Base-by-base conservation (phyloP, 1,140 invertebrate species). In the Drosophila nannoptera region DNA sequence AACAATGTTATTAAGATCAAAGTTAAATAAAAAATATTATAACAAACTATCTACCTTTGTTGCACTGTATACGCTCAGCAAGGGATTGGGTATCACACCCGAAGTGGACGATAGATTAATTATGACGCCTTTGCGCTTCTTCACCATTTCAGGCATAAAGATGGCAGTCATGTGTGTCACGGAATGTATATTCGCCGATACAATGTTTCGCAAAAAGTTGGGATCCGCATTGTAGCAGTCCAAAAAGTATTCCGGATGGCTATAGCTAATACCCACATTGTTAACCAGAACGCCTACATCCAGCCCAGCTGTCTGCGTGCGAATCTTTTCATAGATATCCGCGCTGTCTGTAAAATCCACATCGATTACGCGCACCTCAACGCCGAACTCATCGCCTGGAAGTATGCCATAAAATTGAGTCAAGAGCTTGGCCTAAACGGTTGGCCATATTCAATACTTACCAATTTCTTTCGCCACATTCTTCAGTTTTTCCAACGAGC, bases 251-350 rank as follows among this genome's bases (percentile, higher is more conserved):
- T 97, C 95, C 0, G 98, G 97, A 89, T 96, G 93, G 0, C 93
- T 91, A 89, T 98, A 98, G 55, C 95, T 96, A 67, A 97, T 93
- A 4, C 98, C 98, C 0, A 98, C 97, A 91, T 99, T 99, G 90
- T 99, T 99, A 5, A 99, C 93, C 7, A 99, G 91, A 12, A 97
- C 94, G 0, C 96, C 97, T 65, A 99, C 94, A 87, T 99, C 96
- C 2, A 99, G 90, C 2, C 93, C 94, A 7, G 90, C 90, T 7
- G 97, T 91, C 56, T 95, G 92, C 73, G 93, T 93, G 29, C 93
- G 91, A 50, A 98, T 96, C 58, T 92, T 92, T 0, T 93, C 90
- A 87, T 96, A 98, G 40, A 97, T 94, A 8, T 92, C 90, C 3
- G 92, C 91, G 4, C 89, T 93, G 69, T 92, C 90, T 4, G 94